These are phyloP conservation scores for Clinocottus analis DNA, from an alignment of 2,113 vertebrate genomes.

Conservation along the genomic window DNA sequence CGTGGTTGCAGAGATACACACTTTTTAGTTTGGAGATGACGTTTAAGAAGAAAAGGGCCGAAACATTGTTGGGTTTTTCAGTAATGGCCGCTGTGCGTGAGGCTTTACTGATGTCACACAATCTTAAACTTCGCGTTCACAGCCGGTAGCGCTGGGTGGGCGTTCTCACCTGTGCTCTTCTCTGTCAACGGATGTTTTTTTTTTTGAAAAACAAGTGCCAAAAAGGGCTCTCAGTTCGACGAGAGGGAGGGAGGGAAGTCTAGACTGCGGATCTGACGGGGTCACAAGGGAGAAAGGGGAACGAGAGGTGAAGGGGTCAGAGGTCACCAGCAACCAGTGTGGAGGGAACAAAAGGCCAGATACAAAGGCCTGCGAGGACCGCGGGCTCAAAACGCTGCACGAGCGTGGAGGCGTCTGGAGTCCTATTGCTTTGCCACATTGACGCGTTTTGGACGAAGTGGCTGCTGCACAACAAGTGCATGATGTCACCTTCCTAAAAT, in stretches of 20 bases:
- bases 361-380: background rate
- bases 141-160: too few relatives aligned
- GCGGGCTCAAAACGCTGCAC: background rate
- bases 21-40: too few relatives aligned
- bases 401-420: too few relatives aligned
- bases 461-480: background rate
- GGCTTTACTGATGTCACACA: conserved; percentile 1
- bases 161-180: too few relatives aligned
- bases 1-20: too few relatives aligned
- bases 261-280: conserved; percentile 35
- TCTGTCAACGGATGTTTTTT: too few relatives aligned
- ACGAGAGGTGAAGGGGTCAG: conserved; percentile 52
- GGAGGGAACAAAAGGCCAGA: conserved; percentile 33
- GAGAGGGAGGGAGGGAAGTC: conserved; percentile 26
- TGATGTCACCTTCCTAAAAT: too few relatives aligned
- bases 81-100: background rate
- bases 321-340: conserved; percentile 22
- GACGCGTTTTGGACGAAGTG: background rate
- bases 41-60: too few relatives aligned
- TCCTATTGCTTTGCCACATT: background rate
- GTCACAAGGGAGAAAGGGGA: conserved; percentile 39
- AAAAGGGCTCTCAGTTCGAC: background rate
- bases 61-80: too few relatives aligned
- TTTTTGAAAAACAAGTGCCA: too few relatives aligned
- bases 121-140: too few relatives aligned